Percentiles rank a stretch among this genome's conserved stretches.
phyloP scores from a whole-genome alignment of 1,140 invertebrate genomes.

The Cherax destructor region DNA sequence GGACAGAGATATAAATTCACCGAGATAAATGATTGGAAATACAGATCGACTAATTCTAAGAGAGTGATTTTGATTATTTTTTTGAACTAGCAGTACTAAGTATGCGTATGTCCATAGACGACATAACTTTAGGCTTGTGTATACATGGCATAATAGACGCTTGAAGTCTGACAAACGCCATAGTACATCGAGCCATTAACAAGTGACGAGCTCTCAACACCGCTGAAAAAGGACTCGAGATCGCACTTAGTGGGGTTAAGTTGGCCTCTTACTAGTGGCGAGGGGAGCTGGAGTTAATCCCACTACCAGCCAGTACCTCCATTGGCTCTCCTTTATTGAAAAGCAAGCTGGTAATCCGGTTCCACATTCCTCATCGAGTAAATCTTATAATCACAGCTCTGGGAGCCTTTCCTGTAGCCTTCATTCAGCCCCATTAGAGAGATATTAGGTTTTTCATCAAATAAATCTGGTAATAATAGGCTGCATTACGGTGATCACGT shows the following conservation, averaged over 20 bases:
- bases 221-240: neutral
- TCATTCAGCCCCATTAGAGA: conserved; percentile 32
- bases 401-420: neutral
- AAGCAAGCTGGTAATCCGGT: conserved; percentile 8
- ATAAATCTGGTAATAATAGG: conserved; percentile 47
- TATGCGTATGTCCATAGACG: too few relatives aligned
- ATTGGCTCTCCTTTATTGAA: conserved; percentile 1
- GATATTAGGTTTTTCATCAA: conserved; percentile 39
- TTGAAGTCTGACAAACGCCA: too few relatives aligned
- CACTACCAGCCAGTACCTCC: neutral
- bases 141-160: too few relatives aligned
- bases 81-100: too few relatives aligned
- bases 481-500: conserved; percentile 20
- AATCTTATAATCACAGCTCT: conserved; percentile 23
- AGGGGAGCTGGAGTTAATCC: neutral
- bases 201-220: too few relatives aligned
- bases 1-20: too few relatives aligned
- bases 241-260: neutral
- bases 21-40: too few relatives aligned
- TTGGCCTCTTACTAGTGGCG: neutral
- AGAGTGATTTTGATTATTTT: too few relatives aligned
- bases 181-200: too few relatives aligned
- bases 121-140: too few relatives aligned
- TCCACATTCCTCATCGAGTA: conserved; percentile 8
- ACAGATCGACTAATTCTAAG: too few relatives aligned